Evolutionary conservation across 2,888 invertebrate genomes (phyloP), one percentile per base, ranked within the genome.

Genomic region (Gryllus longicercus): DNA sequence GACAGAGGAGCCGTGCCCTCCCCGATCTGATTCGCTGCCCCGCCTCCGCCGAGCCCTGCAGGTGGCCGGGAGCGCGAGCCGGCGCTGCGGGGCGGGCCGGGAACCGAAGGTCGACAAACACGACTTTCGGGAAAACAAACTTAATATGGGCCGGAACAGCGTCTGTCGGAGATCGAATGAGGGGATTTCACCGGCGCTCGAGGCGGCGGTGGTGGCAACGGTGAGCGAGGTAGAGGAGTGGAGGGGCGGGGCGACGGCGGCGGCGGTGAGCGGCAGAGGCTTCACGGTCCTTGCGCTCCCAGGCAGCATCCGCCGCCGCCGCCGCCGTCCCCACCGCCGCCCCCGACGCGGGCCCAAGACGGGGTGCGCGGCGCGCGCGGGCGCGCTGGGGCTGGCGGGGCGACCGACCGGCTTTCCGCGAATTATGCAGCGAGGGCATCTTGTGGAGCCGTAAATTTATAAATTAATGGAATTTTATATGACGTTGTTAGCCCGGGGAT

Each of bases 81-180:
- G 38, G 38, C 38, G 63, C 63, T n/a, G 63, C 63, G 63, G 63
- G 63, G 63, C 63, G 63, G 63, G n/a, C 63, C 63, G 63, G 38
- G 38, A 63, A 63, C 63, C 63, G 63, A 63, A 63, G 63, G 63
- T 63, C 63, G 63, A 63, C 63, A 63, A 63, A 63, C 63, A 63
- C 63, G 63, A 63, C 63, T 63, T 63, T 63, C 63, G 63, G 63
- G n/a, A 63, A 63, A 63, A 63, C 63, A 63, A 63, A 63, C 63
- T 63, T 63, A 63, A 63, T 63, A 63, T 63, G 63, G 63, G 63
- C n/a, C 63, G 63, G 63, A 63, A 63, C 63, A 63, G 11, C 63
- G 63, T n/a, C 63, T 63, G 63, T n/a, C n/a, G 14, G 16, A 63
- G 63, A 63, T 63, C 63, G 63, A n/a, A 14, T 63, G 63, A 63